phyloP scores from a whole-genome alignment of 2,888 invertebrate genomes.

The Eupeodes latifasciatus region DNA sequence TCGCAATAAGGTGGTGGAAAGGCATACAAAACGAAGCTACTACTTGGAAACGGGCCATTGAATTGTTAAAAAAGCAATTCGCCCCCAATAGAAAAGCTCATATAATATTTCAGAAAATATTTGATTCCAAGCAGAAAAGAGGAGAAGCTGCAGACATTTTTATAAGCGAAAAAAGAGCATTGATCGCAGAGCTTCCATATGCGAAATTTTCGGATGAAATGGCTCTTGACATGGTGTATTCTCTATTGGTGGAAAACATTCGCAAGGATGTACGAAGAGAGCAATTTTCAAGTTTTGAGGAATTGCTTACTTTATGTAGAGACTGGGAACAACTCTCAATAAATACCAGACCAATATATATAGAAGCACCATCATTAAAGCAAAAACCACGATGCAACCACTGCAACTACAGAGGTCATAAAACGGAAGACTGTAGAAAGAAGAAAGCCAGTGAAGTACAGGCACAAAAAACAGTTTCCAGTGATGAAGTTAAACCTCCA shows the following conservation, averaged over 20 bases:
- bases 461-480: not conserved
- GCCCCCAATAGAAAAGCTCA: not conserved
- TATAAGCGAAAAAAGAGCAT: not conserved
- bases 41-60: conserved; percentile 3
- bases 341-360: too few species aligned
- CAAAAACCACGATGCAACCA: too few species aligned
- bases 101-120: not conserved
- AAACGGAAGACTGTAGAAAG: not conserved
- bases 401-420: not conserved
- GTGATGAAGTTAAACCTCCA: not conserved
- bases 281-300: too few species aligned
- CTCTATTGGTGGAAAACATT: too few species aligned
- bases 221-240: too few species aligned
- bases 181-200: not conserved
- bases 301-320: too few species aligned
- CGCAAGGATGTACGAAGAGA: not conserved
- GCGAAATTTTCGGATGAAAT: not conserved
- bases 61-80: not conserved
- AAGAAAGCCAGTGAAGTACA: not conserved
- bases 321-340: too few species aligned
- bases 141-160: not conserved
- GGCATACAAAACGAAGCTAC: conserved; percentile 1
- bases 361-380: too few species aligned
- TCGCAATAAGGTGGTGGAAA: conserved; percentile 5
- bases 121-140: too few species aligned